These are phyloP conservation scores for Synanthedon andrenaeformis DNA, from an alignment of 2,888 invertebrate species.

Conservation along the genomic window DNA sequence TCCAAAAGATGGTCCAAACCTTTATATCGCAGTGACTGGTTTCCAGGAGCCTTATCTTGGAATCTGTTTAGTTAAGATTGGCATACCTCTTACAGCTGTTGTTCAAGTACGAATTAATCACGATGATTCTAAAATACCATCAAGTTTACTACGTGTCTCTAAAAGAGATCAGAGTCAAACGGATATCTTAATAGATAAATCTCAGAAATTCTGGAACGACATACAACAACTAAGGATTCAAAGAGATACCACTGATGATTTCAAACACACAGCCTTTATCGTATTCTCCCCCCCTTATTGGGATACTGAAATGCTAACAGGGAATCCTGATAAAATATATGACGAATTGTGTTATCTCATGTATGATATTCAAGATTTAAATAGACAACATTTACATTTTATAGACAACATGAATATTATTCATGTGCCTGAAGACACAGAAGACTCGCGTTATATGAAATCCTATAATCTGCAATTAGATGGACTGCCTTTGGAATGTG, in stretches of 20 bases:
- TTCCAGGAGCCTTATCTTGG: conserved; percentile 49
- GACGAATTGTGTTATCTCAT: conserved; percentile 61
- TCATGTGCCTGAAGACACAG: conserved; percentile 26
- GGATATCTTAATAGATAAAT: conserved; percentile 37
- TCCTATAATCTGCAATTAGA: conserved; percentile 26
- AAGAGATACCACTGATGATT: conserved; percentile 29
- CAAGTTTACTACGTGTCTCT: conserved; percentile 28
- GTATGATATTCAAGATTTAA: conserved; percentile 67
- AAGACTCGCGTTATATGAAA: conserved; percentile 15
- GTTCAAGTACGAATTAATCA: conserved; percentile 53
- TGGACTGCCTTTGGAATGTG: conserved; percentile 43
- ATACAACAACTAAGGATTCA: conserved; percentile 41
- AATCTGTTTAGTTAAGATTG: conserved; percentile 38
- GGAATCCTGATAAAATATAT: conserved; percentile 51
- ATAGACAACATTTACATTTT: conserved; percentile 55
- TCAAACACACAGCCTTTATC: conserved; percentile 53
- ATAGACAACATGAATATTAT: conserved; percentile 55
- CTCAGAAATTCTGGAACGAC: conserved; percentile 45
- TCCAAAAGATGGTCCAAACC: conserved; percentile 62
- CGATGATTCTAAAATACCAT: conserved; percentile 25
- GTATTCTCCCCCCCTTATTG: conserved; percentile 53
- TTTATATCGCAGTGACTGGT: conserved; percentile 66
- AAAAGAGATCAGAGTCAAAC: conserved; percentile 54
- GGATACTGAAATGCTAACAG: conserved; percentile 31
- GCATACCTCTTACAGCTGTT: conserved; percentile 46